A percentile compares a stretch with the other conserved stretches of the same genome.
phyloP scores from a whole-genome alignment of 1,140 invertebrate species.

The Dufourea novaeangliae region DNA sequence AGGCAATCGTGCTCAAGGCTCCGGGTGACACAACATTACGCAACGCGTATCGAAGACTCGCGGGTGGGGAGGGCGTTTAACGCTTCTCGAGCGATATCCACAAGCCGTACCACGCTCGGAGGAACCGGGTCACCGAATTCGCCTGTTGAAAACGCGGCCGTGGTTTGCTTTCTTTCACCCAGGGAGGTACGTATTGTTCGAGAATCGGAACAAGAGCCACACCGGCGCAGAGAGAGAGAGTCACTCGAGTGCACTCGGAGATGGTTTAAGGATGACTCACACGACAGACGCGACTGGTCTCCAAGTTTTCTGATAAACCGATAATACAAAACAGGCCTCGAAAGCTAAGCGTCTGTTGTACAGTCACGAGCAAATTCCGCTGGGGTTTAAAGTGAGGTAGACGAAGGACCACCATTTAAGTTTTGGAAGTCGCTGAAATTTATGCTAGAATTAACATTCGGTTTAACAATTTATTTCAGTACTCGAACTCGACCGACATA shows the following conservation, averaged over 20 bases:
- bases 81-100: slow-evolving; percentile 5
- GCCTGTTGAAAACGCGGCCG: not conserved
- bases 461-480: no score
- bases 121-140: slow-evolving; percentile 20
- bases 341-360: not conserved
- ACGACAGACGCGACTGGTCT: not conserved
- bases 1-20: no score
- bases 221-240: not conserved
- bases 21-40: no score
- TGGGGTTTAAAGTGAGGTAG: no score
- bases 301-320: slow-evolving; percentile 6
- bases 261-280: not conserved
- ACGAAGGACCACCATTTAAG: no score
- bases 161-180: not conserved
- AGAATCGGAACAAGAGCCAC: not conserved
- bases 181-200: not conserved
- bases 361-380: no score
- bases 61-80: no score
- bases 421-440: no score
- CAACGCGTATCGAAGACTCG: no score
- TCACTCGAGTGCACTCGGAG: not conserved
- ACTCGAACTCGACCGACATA: no score
- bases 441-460: no score
- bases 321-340: not conserved
- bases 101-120: not conserved